phyloP scores from a whole-genome alignment of 2,113 vertebrate species.

The Gymnocephalus cernua region DNA sequence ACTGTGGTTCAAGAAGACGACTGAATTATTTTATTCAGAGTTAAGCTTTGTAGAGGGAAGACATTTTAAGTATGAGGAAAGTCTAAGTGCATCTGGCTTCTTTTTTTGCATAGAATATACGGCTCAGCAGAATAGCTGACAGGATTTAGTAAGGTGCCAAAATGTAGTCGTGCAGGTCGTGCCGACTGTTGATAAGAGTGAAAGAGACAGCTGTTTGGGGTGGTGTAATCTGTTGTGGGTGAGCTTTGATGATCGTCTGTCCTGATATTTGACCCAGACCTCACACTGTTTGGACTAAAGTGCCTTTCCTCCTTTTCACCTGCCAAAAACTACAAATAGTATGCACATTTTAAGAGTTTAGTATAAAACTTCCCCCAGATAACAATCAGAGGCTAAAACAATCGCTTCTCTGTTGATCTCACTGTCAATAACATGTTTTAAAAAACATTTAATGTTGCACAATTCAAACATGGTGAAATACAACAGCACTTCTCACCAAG shows the following conservation, averaged over 20 bases:
- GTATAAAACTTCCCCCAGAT: neutral
- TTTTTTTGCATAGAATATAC: neutral
- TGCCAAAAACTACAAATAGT: too few species aligned
- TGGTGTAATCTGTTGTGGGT: constrained; percentile 43
- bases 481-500: neutral
- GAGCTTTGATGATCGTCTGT: constrained; percentile 30
- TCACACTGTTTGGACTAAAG: constrained; percentile 28
- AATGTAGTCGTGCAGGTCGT: neutral
- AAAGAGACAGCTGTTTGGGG: constrained; percentile 55
- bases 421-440: neutral
- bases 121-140: neutral
- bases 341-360: neutral
- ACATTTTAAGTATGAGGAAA: neutral
- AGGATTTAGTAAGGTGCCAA: constrained; percentile 11
- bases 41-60: neutral
- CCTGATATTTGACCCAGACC: constrained; percentile 37
- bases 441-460: neutral
- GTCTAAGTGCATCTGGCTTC: constrained; percentile 7
- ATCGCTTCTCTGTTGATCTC: neutral
- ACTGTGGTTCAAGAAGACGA: constrained; percentile 13
- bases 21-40: neutral
- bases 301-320: constrained; percentile 12
- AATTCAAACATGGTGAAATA: neutral
- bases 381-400: neutral
- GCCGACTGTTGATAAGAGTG: neutral